Base-by-base conservation (phyloP, 2,113 vertebrate species). In the Epinephelus fuscoguttatus region DNA sequence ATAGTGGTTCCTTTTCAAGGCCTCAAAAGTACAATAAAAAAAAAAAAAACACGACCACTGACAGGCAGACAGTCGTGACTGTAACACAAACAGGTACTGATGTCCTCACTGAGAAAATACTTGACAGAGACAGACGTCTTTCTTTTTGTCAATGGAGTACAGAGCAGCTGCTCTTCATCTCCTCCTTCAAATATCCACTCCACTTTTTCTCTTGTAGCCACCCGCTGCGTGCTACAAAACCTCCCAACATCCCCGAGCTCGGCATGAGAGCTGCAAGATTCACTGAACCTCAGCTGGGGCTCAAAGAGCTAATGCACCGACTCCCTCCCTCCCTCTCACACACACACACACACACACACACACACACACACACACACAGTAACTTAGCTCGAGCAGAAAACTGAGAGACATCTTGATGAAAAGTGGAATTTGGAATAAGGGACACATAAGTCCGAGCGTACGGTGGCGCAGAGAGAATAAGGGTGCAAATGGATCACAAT, bases 161-260 rank as follows among this genome's bases (percentile, higher is more conserved):
- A 84, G n/a, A 77, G 42, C 27, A 70, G 45, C 40, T 15, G 17
- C 64, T 84, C 64, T 64, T 72, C 56, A 61, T 70, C 71, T 56
- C 62, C 59, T 53, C 37, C 60, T 72, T 57, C 6, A 70, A 59
- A 80, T 81, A 69, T 50, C 61, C 69, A 68, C 50, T 81, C 3
- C 4, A 21, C 61, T 73, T 73, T 50, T 64, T 42, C 37, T 80
- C 66, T 42, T 42, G 62, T 73, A 81, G 79, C 52, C 64, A 25
- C 84, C 84, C 7, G 30, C 83, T 78, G 84, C 14, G 75, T 47
- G n/a, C 75, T 80, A 80, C 75, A 82, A 71, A 88, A 75, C 77
- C 85, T 70, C 61, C 66, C 71, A 5, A 81, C 83, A 84, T 84
- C 87, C 74, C 82, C 67, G 64, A 85, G 79, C 87, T 86, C 76